Evolutionary conservation across 2,888 invertebrate genomes (phyloP).

Genomic region (Biston betularia): DNA sequence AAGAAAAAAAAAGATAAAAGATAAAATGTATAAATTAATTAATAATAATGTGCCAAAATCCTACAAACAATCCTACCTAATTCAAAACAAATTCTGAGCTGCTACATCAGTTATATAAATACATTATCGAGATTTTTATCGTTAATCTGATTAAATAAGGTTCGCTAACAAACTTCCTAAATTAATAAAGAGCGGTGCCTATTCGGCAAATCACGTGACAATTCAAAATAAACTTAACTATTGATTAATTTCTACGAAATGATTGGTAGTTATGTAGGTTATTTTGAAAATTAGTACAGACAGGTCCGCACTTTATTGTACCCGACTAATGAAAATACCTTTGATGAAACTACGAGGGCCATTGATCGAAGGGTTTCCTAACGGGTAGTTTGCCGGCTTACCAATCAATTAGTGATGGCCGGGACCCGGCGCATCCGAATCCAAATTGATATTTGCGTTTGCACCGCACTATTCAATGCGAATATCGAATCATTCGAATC

Average conservation of each 20-base stretch:
- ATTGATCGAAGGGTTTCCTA: constrained; percentile 32
- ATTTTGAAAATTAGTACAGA: not conserved
- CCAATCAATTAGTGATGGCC: constrained; percentile 64
- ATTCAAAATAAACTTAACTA: no score
- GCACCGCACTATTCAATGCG: constrained; percentile 44
- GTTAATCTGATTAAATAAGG: no score
- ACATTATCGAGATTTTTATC: no score
- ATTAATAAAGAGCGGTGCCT: not conserved
- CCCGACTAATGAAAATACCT: constrained; percentile 12
- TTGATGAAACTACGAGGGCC: constrained; percentile 13
- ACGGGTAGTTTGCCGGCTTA: constrained; percentile 56
- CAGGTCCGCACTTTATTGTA: not conserved
- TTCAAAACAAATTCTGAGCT: no score
- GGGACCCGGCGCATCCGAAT: constrained; percentile 56
- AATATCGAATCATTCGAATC: constrained; percentile 31
- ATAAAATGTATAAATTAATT: no score
- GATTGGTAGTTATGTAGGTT: not conserved
- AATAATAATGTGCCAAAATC: no score
- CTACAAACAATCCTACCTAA: no score
- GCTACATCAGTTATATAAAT: no score
- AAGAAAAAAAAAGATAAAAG: no score
- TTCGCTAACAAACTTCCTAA: no score
- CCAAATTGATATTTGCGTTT: constrained; percentile 53
- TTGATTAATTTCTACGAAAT: no score
- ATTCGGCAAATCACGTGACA: no score